phyloP scores from a whole-genome alignment of 1,140 invertebrate genomes.

The Ostrea denselamellosa region DNA sequence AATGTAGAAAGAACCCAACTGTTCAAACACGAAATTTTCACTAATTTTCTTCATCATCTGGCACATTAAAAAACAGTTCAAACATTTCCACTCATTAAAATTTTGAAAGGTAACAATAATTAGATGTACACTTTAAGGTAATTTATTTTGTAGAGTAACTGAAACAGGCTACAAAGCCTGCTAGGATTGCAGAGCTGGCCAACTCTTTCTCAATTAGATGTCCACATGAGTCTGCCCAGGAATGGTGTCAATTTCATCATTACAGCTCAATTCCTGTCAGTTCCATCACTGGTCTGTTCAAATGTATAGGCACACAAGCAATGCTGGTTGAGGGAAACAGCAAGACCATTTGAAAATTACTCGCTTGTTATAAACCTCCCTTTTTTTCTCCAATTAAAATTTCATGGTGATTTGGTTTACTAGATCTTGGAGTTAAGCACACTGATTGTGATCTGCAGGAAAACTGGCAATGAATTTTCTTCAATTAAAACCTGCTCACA shows the following conservation, averaged over 20 bases:
- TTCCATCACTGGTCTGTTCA: neutral
- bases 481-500: constrained; percentile 14
- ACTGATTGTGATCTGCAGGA: constrained; percentile 6
- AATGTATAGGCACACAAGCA: neutral
- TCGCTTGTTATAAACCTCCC: neutral
- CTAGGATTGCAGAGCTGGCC: neutral
- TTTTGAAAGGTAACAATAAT: constrained; percentile 7
- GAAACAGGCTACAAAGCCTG: neutral
- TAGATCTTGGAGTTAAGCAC: neutral
- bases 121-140: neutral
- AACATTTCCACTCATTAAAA: constrained; percentile 18
- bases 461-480: neutral
- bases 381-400: constrained; percentile 31
- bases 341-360: constrained; percentile 1
- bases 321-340: neutral
- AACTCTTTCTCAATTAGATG: neutral
- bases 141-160: neutral
- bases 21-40: constrained; percentile 5
- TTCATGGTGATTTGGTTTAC: constrained; percentile 35
- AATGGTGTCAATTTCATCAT: constrained; percentile 1
- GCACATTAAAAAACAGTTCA: constrained; percentile 20
- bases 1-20: neutral
- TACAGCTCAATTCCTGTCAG: neutral
- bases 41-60: constrained; percentile 33
- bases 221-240: neutral